Conservation (phyloP, 2,113 vertebrate genomes). For the Thinocorus orbignyianus region DNA sequence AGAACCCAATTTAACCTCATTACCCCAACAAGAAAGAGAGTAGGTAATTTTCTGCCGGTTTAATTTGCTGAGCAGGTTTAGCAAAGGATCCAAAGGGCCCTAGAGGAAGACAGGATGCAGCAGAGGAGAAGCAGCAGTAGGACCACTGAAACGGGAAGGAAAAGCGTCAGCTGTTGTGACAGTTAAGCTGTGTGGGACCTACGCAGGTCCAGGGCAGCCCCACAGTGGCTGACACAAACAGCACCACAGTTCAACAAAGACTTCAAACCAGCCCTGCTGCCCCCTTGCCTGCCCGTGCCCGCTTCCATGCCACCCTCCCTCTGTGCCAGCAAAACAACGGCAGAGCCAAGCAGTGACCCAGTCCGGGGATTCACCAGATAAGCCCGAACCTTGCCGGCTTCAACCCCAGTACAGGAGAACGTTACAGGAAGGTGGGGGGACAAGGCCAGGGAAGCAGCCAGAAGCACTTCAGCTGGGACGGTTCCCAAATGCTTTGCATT, state of each 20-base stretch:
- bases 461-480: neutral
- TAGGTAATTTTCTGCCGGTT: neutral
- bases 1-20: neutral
- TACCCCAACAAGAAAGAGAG: neutral
- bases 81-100: neutral
- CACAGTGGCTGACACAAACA: neutral
- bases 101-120: neutral
- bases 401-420: neutral
- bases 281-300: neutral
- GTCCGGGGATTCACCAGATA: neutral
- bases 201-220: neutral
- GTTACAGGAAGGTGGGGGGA: fast-evolving
- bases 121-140: neutral
- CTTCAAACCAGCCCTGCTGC: neutral
- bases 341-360: fast-evolving
- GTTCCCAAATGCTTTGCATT: neutral
- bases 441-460: neutral
- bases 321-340: neutral
- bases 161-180: neutral
- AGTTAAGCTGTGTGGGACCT: neutral
- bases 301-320: neutral
- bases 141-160: neutral
- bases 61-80: neutral
- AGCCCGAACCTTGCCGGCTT: neutral
- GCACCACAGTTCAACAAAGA: neutral